Evolutionary conservation across 2,113 vertebrate species (phyloP).

Genomic region (Pomatorhinus ruficollis): DNA sequence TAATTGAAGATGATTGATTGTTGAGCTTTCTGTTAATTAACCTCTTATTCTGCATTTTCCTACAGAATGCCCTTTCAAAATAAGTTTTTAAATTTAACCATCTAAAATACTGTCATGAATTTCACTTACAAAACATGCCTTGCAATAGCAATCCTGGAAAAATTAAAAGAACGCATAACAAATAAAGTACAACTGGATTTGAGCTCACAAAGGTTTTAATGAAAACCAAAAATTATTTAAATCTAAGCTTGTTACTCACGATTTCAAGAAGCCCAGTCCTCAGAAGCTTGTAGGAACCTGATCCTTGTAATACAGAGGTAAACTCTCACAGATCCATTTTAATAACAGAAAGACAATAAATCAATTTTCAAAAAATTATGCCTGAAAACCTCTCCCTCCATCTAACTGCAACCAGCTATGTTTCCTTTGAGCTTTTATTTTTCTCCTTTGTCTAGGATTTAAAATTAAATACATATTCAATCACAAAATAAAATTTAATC

Average conservation of each 20-base stretch:
- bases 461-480: background rate
- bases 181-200: background rate
- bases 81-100: background rate
- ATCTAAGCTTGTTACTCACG: background rate
- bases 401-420: background rate
- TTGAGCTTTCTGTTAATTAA: conserved; percentile 38
- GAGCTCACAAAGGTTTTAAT: background rate
- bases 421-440: background rate
- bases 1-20: conserved; percentile 59
- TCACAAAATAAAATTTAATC: background rate
- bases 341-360: background rate
- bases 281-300: background rate
- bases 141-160: background rate
- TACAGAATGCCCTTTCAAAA: conserved; percentile 5
- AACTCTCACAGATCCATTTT: background rate
- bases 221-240: background rate
- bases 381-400: background rate
- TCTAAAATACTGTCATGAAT: background rate
- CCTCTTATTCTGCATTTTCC: conserved; percentile 15
- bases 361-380: background rate
- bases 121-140: background rate
- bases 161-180: background rate
- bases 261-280: background rate
- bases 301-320: background rate
- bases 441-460: background rate